phyloP scores from a whole-genome alignment of 1,140 invertebrate genomes.

The Zaprionus africanus region DNA sequence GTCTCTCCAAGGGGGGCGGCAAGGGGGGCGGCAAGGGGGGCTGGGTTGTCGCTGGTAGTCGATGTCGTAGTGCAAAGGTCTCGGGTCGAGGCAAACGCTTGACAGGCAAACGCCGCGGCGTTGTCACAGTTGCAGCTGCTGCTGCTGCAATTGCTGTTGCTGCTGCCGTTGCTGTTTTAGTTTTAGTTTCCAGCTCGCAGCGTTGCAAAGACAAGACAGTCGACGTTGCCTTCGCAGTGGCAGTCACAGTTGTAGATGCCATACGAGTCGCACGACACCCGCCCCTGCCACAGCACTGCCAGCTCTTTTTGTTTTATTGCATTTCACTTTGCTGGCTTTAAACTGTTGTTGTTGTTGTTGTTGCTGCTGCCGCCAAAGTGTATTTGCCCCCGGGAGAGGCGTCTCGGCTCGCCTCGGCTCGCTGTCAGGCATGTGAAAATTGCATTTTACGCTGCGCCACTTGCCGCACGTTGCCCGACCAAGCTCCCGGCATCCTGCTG shows the following conservation, averaged over 20 bases:
- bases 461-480: slow-evolving; percentile 16
- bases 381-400: not conserved
- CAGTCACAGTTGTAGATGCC: slow-evolving; percentile 30
- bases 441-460: slow-evolving; percentile 70
- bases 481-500: slow-evolving; percentile 8
- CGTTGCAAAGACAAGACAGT: slow-evolving; percentile 68
- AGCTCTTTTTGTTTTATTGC: slow-evolving; percentile 71
- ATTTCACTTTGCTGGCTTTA: slow-evolving; percentile 78
- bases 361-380: no score
- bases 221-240: slow-evolving; percentile 26
- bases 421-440: slow-evolving; percentile 65
- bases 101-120: slow-evolving; percentile 35
- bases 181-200: slow-evolving; percentile 30
- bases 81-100: slow-evolving; percentile 36
- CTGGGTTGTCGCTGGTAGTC: not conserved
- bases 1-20: no score
- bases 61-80: slow-evolving; percentile 23
- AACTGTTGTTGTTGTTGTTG: slow-evolving; percentile 27
- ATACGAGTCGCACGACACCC: not conserved
- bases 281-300: not conserved
- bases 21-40: not conserved
- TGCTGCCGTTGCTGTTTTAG: not conserved
- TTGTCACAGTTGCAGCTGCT: slow-evolving; percentile 65
- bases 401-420: not conserved
- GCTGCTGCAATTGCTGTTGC: slow-evolving; percentile 14